phyloP scores from a whole-genome alignment of 1,140 invertebrate genomes.

The Tetramorium alpestre region DNA sequence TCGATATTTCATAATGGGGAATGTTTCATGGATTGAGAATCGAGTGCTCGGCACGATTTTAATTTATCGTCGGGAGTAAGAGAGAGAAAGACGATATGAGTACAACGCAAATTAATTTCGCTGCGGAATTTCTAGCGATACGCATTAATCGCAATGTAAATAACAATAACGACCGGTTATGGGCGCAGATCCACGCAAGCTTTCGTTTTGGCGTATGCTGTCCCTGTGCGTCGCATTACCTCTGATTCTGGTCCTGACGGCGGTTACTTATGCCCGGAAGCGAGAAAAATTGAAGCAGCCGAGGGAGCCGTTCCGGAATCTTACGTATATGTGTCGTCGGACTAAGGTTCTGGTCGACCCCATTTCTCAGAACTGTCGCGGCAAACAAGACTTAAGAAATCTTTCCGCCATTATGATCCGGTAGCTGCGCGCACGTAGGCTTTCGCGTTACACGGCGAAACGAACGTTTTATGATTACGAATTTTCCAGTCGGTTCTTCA shows the following conservation, averaged over 20 bases:
- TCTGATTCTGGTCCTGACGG: conserved; percentile 39
- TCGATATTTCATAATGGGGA: background rate
- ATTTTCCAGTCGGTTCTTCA: background rate
- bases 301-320: conserved; percentile 68
- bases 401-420: background rate
- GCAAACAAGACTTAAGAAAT: conserved; percentile 7
- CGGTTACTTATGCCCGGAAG: background rate
- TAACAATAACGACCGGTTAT: background rate
- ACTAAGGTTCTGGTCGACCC: conserved; percentile 65
- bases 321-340: conserved; percentile 71
- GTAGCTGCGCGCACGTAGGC: background rate
- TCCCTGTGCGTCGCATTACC: conserved; percentile 53
- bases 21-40: background rate
- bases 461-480: background rate
- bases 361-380: background rate
- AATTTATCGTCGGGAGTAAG: background rate
- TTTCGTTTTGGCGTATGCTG: conserved; percentile 12
- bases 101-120: conserved; percentile 8
- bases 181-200: conserved; percentile 1
- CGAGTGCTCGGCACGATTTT: background rate
- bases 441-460: background rate
- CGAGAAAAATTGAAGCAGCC: conserved; percentile 56
- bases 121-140: background rate
- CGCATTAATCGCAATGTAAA: background rate
- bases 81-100: background rate